Evolutionary conservation across 1,140 invertebrate species (phyloP).

Genomic region (Atta colombica): DNA sequence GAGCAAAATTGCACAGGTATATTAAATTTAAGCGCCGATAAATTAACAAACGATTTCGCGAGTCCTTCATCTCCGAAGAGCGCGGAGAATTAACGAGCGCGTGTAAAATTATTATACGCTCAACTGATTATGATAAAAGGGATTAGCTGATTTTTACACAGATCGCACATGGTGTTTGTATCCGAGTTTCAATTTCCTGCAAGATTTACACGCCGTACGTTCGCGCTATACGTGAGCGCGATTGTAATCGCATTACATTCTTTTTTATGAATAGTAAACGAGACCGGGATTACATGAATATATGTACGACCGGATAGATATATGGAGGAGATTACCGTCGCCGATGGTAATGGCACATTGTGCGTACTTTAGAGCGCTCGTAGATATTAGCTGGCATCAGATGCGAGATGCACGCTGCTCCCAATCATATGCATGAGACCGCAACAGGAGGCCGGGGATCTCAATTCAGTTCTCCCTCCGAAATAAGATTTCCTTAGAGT

Average conservation of each 20-base stretch:
- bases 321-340: slow-evolving; percentile 57
- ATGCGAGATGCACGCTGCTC: slow-evolving; percentile 9
- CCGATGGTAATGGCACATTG: slow-evolving; percentile 46
- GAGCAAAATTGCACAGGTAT: not conserved
- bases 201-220: slow-evolving; percentile 13
- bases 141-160: not conserved
- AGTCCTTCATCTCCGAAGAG: not conserved
- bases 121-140: not conserved
- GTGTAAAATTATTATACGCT: not conserved
- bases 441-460: slow-evolving; percentile 58
- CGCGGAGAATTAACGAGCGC: not conserved
- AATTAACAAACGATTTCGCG: slow-evolving; percentile 1
- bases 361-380: slow-evolving; percentile 31
- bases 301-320: slow-evolving; percentile 37
- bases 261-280: slow-evolving; percentile 48
- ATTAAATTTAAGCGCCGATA: slow-evolving; percentile 27
- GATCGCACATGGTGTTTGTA: not conserved
- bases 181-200: slow-evolving; percentile 31
- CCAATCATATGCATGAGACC: slow-evolving; percentile 52
- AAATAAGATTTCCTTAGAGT: slow-evolving; percentile 51
- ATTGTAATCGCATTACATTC: slow-evolving; percentile 53
- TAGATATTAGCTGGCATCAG: slow-evolving; percentile 66
- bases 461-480: slow-evolving; percentile 56
- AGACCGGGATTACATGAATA: slow-evolving; percentile 20
- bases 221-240: slow-evolving; percentile 22